phyloP scores from a whole-genome alignment of 1,140 invertebrate species.

The Drosophila elegans region DNA sequence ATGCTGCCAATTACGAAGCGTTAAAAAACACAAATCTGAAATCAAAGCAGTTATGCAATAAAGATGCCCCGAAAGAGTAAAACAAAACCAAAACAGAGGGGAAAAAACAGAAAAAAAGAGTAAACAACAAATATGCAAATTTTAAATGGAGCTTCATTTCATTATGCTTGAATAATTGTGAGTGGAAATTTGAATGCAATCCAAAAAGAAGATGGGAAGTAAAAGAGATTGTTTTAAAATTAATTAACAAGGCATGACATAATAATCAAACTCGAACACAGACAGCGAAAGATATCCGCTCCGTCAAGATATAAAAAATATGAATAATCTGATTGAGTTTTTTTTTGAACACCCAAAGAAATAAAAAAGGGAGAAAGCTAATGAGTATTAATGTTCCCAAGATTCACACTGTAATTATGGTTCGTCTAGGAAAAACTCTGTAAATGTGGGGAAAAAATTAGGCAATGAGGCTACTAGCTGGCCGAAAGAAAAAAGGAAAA shows the following conservation, averaged over 20 bases:
- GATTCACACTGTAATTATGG: constrained; percentile 41
- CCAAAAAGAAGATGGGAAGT: constrained; percentile 47
- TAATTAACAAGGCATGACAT: constrained; percentile 80
- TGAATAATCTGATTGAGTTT: constrained; percentile 24
- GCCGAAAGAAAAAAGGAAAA: constrained; percentile 5
- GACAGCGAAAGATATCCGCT: constrained; percentile 22
- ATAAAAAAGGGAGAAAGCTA: constrained; percentile 7
- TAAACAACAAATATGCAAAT: constrained; percentile 55
- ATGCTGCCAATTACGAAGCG: constrained; percentile 67
- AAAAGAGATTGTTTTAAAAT: constrained; percentile 60
- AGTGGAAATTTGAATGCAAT: constrained; percentile 65
- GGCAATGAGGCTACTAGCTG: constrained; percentile 26
- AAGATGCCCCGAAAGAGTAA: constrained; percentile 14
- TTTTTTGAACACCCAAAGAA: background rate
- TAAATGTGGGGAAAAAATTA: constrained; percentile 33
- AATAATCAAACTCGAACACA: constrained; percentile 60
- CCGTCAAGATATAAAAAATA: constrained; percentile 30
- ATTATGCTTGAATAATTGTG: constrained; percentile 68
- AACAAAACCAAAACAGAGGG: constrained; percentile 28
- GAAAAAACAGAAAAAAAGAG: background rate
- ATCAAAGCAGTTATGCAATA: constrained; percentile 47
- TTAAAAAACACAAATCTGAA: constrained; percentile 59
- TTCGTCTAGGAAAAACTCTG: constrained; percentile 46
- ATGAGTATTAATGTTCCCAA: constrained; percentile 17
- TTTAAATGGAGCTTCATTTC: constrained; percentile 51